Evolutionary conservation across 2,113 vertebrate genomes (phyloP), one percentile per base, ranked within the genome.

Genomic region (Nibea coibor): DNA sequence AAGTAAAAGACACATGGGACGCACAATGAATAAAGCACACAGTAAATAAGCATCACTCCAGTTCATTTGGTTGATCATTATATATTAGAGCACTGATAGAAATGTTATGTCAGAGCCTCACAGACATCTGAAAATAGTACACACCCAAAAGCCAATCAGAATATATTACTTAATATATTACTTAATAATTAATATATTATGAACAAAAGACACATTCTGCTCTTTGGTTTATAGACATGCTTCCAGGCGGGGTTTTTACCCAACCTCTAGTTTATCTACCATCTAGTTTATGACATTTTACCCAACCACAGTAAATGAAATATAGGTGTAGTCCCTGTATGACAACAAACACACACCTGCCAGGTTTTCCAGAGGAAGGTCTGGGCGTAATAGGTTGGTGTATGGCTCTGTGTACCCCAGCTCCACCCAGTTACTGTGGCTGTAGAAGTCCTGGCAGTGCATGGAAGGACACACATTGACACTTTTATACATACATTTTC

Each of bases 351-450:
- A 87, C 86, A 61, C 35, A 94, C 95, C 94, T 93, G 94, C 94
- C 11, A 94, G 75, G 78, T 94, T 94, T 57, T 93, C 91, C 7
- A 95, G 71, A 20, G 88, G 88, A 10, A 88, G 90, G 62, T 92
- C 86, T 45, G 86, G 89, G 5, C 68, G 87, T 65, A 95, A 82
- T 11, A 95, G 92, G 67, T 91, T 92, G n/a, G n/a, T 15, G 42
- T 92, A 94, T 12, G 93, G 89, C 24, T 86, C 77, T 45, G 61
- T 84, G 88, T 93, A 12, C 15, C 92, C 93, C 79, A 95, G 57
- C 73, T 95, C 94, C 75, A 94, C 93, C 94, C 94, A 95, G 87
- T 95, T 95, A 84, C 89, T 94, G 86, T 95, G 94, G 75, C 94
- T 94, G 89, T 95, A 95, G 80, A 95, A 95, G 70, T 95, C 95